Percentiles rank a stretch among this genome's conserved stretches.
phyloP scores from a whole-genome alignment of 2,113 vertebrate species.

The Labeo rohita region DNA sequence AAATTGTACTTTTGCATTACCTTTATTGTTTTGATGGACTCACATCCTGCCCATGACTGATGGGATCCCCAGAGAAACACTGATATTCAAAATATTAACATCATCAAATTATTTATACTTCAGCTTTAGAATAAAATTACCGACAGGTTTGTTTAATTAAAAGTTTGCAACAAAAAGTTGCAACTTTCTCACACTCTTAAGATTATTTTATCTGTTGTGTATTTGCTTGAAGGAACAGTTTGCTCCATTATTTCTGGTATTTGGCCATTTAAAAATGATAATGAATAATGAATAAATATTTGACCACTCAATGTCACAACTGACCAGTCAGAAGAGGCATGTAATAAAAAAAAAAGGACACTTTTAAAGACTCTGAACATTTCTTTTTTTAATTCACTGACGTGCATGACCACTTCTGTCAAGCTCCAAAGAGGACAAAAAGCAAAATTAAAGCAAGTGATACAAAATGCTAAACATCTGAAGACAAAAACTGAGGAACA shows the following conservation, averaged over 20 bases:
- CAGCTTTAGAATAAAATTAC: background rate
- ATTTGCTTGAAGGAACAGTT: background rate
- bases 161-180: background rate
- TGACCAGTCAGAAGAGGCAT: background rate
- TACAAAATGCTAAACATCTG: background rate
- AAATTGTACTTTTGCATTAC: background rate
- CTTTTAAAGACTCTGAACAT: background rate
- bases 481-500: background rate
- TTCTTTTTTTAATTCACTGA: background rate
- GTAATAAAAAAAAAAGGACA: background rate
- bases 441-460: background rate
- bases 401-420: background rate
- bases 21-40: background rate
- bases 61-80: background rate
- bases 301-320: background rate
- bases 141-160: background rate
- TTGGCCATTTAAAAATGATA: no score
- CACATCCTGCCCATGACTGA: background rate
- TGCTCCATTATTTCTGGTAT: background rate
- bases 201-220: background rate
- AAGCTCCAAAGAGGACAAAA: background rate
- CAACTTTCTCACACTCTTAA: background rate
- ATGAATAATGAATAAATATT: background rate
- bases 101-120: background rate
- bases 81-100: background rate